Evolutionary conservation across 2,797 vertebrate species (phyloP).

Genomic region (Heliangelus exortis): DNA sequence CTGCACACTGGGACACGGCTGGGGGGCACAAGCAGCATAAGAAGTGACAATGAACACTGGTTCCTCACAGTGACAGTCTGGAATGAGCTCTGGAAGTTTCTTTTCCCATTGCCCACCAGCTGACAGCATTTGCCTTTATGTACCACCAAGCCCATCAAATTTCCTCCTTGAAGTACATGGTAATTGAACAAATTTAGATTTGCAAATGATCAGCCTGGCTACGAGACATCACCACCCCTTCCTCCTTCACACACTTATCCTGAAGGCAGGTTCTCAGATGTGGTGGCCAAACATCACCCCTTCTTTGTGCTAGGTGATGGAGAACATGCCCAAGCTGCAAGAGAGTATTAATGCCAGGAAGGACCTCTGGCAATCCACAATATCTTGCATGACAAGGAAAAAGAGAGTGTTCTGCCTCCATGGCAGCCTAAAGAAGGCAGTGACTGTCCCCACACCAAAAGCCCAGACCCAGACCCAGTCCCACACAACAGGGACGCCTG

Average conservation of each 20-base stretch:
- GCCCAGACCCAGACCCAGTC: background rate
- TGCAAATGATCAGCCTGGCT: too few species aligned
- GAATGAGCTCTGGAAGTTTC: background rate
- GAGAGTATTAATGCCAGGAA: too few species aligned
- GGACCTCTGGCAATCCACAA: background rate
- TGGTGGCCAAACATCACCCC: too few species aligned
- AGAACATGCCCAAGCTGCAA: too few species aligned
- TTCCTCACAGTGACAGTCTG: background rate
- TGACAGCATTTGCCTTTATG: background rate
- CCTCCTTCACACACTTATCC: too few species aligned
- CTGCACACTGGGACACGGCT: too few species aligned
- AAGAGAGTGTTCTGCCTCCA: too few species aligned
- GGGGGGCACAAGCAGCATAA: rapidly evolving
- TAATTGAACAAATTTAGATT: background rate
- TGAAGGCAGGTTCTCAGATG: too few species aligned
- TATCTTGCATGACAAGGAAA: background rate
- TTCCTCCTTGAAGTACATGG: background rate
- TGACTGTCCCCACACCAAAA: background rate
- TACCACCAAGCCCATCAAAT: background rate
- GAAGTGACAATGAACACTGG: background rate
- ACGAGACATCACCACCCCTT: too few species aligned
- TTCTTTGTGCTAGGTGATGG: too few species aligned
- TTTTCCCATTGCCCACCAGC: background rate
- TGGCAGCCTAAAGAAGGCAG: too few species aligned
- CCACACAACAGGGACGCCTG: background rate